Evolutionary conservation across 2,888 invertebrate genomes (phyloP), one percentile per base, ranked within the genome.

Genomic region (Hyalella azteca): DNA sequence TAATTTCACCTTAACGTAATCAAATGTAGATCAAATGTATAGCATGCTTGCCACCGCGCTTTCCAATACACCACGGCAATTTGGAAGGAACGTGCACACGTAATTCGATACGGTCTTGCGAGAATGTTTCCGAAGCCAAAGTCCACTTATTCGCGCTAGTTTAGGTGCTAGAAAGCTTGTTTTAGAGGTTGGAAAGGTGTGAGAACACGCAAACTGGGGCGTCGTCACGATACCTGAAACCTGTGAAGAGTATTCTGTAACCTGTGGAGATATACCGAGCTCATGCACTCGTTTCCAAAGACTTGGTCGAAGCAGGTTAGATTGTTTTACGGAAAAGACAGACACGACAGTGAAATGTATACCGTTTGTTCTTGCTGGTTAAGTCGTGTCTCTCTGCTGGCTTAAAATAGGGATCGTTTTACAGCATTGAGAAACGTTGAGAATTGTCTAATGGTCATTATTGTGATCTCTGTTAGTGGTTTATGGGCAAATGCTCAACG

Each of bases 151-250:
- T 29, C 66, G 66, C 32, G 22, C 66, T 66, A 66, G 66, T 66
- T 66, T 36, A 66, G 66, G 66, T 36, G 66, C 66, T 32, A 66
- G 66, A 66, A 66, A 66, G 66, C 66, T 66, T 66, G 66, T 29
- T 36, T 36, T 36, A 66, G 66, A 36, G 66, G 66, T 66, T 36
- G 66, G 66, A 36, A 66, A 66, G 66, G 66, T 66, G 66, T 66
- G 66, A 66, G 66, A 66, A 66, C 66, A 66, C 66, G 66, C 32
- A 66, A 66, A 66, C 66, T 66, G 32, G 66, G 66, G 54, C 22
- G 54, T 54, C 29, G 54, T 26, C 54, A 9, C 26, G 54, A 54
- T 54, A 54, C 54, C 54, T 54, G 54, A 54, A 22, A 9, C 54
- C 54, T 26, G 22, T 54, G 26, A 54, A 22, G 11, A 13, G 26